phyloP scores from a whole-genome alignment of 2,113 vertebrate species.

The Cichladusa arquata region DNA sequence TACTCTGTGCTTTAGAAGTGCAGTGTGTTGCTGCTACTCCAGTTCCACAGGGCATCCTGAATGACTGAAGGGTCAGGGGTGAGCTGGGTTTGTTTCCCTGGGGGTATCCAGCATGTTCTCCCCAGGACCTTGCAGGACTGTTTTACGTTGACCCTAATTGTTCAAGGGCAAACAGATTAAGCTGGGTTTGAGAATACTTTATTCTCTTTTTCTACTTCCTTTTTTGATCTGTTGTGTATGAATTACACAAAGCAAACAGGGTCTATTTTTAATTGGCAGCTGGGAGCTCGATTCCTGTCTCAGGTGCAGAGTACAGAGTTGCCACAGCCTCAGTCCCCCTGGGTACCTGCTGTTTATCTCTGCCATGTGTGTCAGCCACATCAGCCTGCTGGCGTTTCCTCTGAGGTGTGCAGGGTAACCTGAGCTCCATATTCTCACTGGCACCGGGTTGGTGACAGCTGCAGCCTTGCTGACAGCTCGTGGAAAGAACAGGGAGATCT shows the following conservation, averaged over 20 bases:
- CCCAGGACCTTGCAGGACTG: not conserved
- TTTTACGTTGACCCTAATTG: not conserved
- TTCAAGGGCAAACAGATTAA: not conserved
- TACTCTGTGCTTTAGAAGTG: not conserved
- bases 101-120: not conserved
- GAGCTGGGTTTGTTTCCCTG: not conserved
- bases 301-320: not conserved
- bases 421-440: not conserved
- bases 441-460: not conserved
- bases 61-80: not conserved
- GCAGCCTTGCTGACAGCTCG: not conserved
- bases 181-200: not conserved
- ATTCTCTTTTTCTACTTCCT: not conserved
- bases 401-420: not conserved
- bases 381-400: not conserved
- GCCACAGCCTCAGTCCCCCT: rapidly evolving
- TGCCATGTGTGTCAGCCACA: not conserved
- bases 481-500: slow-evolving; percentile 10
- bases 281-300: not conserved
- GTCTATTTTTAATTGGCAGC: not conserved
- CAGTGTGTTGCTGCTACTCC: rapidly evolving
- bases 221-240: not conserved
- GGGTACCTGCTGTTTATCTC: not conserved
- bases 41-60: not conserved
- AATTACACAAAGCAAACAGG: not conserved